Percentiles rank a stretch among this genome's conserved stretches.
phyloP scores from a whole-genome alignment of 2,888 invertebrate genomes.

The Agriopis leucophaearia region DNA sequence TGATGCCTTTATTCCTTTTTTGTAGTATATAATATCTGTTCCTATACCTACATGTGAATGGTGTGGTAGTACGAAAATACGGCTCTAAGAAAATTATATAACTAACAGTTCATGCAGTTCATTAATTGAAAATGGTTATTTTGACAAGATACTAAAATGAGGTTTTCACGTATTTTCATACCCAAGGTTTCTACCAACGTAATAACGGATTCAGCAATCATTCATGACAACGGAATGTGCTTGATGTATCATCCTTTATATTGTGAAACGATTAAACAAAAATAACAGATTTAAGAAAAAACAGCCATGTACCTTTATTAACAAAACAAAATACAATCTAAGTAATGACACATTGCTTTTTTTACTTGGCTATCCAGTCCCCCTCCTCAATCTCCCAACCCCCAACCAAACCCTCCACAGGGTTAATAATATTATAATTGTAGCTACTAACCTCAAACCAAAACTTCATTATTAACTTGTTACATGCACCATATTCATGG shows the following conservation, averaged over 20 bases:
- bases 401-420: no score
- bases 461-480: no score
- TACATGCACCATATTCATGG: no score
- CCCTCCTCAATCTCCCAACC: no score
- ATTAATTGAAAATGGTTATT: background rate
- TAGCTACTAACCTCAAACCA: no score
- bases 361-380: no score
- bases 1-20: constrained; percentile 12
- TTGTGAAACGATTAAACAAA: no score
- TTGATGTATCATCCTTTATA: background rate
- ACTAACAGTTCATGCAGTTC: background rate
- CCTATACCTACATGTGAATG: background rate
- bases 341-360: no score
- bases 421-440: no score
- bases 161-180: background rate
- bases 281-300: no score
- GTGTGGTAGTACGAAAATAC: background rate
- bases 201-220: background rate
- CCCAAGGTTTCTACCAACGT: background rate
- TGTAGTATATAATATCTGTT: constrained; percentile 2
- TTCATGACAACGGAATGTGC: background rate
- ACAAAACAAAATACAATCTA: no score
- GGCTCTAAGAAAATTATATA: background rate
- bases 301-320: no score
- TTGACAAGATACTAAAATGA: background rate